phyloP scores from a whole-genome alignment of 2,113 vertebrate genomes.

The Butastur rufipennis region DNA sequence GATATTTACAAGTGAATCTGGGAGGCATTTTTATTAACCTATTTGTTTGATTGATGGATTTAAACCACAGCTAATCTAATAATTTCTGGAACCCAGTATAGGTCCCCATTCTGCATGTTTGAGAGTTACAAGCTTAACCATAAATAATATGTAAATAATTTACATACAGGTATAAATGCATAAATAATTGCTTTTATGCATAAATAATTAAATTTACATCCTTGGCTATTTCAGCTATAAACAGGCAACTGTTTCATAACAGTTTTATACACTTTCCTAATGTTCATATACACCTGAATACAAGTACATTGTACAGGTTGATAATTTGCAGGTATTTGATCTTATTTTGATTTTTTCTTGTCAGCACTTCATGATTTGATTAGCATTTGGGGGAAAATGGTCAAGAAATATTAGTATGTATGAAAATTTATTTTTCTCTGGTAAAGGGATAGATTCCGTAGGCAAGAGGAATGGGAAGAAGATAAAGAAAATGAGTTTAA shows the following conservation, averaged over 20 bases:
- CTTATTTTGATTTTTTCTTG: neutral
- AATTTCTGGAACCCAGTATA: neutral
- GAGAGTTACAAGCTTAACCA: neutral
- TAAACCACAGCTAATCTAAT: neutral
- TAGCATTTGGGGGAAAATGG: neutral
- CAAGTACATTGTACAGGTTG: neutral
- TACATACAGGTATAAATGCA: neutral
- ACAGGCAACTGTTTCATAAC: neutral
- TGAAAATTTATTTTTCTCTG: neutral
- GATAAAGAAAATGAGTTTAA: neutral
- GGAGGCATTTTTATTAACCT: neutral
- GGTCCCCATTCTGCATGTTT: neutral
- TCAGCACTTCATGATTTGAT: neutral
- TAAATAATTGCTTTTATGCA: neutral
- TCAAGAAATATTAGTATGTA: neutral
- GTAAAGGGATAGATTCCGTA: neutral
- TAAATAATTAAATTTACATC: neutral
- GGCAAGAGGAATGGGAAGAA: neutral
- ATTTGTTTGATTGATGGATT: neutral
- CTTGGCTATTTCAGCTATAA: neutral
- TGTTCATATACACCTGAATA: neutral
- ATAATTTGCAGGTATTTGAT: neutral
- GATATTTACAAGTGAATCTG: neutral
- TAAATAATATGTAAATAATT: neutral
- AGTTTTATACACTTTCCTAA: neutral